Conservation (phyloP, 2,797 vertebrate genomes). For the Poeciliopsis infans region DNA sequence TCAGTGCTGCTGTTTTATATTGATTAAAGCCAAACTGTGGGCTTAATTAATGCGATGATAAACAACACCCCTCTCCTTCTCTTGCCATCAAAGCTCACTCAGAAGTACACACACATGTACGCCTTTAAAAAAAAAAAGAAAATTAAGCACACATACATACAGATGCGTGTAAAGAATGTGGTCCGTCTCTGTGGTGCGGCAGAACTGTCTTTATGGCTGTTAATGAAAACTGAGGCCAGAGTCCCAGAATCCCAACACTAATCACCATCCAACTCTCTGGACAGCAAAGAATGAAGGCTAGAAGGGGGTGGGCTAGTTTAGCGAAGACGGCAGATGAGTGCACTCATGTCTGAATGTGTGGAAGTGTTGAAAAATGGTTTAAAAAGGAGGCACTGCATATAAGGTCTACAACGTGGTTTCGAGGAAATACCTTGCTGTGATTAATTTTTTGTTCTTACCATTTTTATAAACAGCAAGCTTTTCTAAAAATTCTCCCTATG, state of each 20-base stretch:
- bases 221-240: constrained; percentile 74
- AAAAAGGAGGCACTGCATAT: constrained; percentile 3
- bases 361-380: constrained; percentile 23
- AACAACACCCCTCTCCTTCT: constrained; percentile 65
- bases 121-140: constrained; percentile 4
- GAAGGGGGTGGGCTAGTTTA: constrained; percentile 1
- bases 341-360: constrained; percentile 36
- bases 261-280: constrained; percentile 75
- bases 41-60: constrained; percentile 78
- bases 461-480: neutral
- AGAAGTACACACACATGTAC: constrained; percentile 34
- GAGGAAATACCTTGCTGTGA: too few relatives aligned
- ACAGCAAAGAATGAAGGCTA: constrained; percentile 29
- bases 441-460: neutral
- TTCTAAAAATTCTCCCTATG: neutral
- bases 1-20: constrained; percentile 63
- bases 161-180: constrained; percentile 29
- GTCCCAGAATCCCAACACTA: constrained; percentile 72
- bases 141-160: constrained; percentile 27
- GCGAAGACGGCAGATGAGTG: constrained; percentile 16
- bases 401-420: neutral
- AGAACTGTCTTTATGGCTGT: constrained; percentile 73
- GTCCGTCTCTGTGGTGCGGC: constrained; percentile 56
- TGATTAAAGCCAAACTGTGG: constrained; percentile 75
- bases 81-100: constrained; percentile 62